Percentiles rank a stretch among this genome's conserved stretches.
phyloP scores from a whole-genome alignment of 1,140 invertebrate species.

The Bombus pyrosoma region DNA sequence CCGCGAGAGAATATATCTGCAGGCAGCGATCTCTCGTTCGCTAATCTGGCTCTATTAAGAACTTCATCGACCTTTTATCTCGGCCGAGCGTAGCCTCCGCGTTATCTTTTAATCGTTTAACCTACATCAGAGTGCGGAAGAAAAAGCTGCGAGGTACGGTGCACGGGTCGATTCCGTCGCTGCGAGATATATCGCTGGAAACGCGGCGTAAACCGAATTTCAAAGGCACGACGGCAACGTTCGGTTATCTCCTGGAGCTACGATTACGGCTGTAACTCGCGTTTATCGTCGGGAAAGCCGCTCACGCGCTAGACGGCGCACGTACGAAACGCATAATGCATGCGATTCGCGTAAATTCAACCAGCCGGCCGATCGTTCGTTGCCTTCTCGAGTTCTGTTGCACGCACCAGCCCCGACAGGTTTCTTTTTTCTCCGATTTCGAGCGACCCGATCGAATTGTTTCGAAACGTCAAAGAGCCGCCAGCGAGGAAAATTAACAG shows the following conservation, averaged over 20 bases:
- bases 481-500: too few species aligned
- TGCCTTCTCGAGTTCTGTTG: too few species aligned
- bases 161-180: not conserved
- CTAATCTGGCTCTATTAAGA: constrained; percentile 21
- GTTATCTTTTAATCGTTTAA: constrained; percentile 42
- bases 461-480: too few species aligned
- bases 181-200: not conserved
- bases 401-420: too few species aligned
- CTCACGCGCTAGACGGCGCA: not conserved
- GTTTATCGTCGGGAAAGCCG: not conserved
- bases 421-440: not conserved
- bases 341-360: constrained; percentile 16
- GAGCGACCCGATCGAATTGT: not conserved
- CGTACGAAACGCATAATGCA: constrained; percentile 23
- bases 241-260: not conserved
- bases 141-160: not conserved
- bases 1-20: not conserved
- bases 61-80: constrained; percentile 23
- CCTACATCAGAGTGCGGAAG: constrained; percentile 11
- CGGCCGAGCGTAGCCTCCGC: not conserved
- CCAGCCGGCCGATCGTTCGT: too few species aligned
- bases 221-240: not conserved
- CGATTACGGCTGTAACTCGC: constrained; percentile 3
- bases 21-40: not conserved
- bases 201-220: not conserved